Percentiles rank a stretch among this genome's conserved stretches.
phyloP scores from a whole-genome alignment of 2,797 vertebrate genomes.

The Gallinago stenura region DNA sequence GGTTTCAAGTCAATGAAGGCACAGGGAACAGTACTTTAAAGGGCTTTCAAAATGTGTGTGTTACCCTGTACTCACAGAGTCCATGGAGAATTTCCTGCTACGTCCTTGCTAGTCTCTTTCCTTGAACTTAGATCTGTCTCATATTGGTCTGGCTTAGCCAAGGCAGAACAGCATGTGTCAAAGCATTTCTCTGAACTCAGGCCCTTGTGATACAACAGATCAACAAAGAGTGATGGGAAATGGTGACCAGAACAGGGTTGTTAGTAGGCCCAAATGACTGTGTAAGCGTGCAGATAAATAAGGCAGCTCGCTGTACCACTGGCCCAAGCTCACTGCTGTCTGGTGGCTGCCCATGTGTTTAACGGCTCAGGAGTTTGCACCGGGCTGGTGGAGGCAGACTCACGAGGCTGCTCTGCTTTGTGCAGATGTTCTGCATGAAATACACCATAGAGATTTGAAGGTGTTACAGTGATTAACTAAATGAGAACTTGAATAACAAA shows the following conservation, averaged over 20 bases:
- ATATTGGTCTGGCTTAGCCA: neutral
- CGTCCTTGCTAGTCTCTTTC: neutral
- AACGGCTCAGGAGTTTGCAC: neutral
- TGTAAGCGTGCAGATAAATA: neutral
- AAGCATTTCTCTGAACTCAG: neutral
- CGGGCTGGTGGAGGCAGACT: neutral
- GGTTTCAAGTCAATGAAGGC: neutral
- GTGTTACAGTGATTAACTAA: constrained; percentile 13
- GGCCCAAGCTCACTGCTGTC: neutral
- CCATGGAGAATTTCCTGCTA: neutral
- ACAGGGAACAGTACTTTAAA: neutral
- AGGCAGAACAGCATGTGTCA: neutral
- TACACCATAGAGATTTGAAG: neutral
- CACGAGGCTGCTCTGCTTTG: neutral
- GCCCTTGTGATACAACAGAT: neutral
- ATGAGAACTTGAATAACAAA: constrained; percentile 25
- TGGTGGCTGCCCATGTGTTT: accelerated
- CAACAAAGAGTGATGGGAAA: neutral
- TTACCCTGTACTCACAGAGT: neutral
- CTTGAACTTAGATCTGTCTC: neutral
- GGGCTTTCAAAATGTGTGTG: neutral
- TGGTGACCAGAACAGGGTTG: neutral
- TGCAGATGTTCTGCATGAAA: neutral
- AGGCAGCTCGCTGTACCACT: neutral
- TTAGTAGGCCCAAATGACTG: neutral